Evolutionary conservation across 2,113 vertebrate species (phyloP), one percentile per base, ranked within the genome.

Genomic region (Pluvianellus socialis): DNA sequence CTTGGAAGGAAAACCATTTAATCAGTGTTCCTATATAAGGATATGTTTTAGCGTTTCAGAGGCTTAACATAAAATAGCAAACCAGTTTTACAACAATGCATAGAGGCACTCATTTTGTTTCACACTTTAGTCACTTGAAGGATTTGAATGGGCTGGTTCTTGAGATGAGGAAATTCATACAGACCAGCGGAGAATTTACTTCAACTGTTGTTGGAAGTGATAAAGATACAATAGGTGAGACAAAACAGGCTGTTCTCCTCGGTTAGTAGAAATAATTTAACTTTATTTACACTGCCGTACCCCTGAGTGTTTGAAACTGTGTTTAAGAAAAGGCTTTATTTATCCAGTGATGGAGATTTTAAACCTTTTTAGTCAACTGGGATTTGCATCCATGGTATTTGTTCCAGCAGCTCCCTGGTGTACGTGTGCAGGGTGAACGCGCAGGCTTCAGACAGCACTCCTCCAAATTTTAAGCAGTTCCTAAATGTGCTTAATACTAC

Each of bases 111-210:
- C 75, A 28, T 91, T 98, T 96, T 80, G 90, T 92, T 94, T 93
- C 88, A 79, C 95, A 95, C 96, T 97, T 97, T 66, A 95, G 67
- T 83, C 67, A 40, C 77, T 97, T 84, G 87, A 79, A 96, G 93
- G 85, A 18, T 93, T 93, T 79, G 90, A 92, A 92, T 68, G 83
- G 88, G 82, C 68, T 84, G 86, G 74, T 90, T 92, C 94, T 82
- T 85, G 7, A 14, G 83, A 50, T 88, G 86, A 94, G 96, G 94
- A 86, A 73, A 87, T 30, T 72, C 82, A 92, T 38, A 58, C 10
- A 94, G 97, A 93, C 74, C 86, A 40, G 53, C 38, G 0, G 79
- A 91, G 62, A 89, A 90, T 91, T 95, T 76, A 79, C 86, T 84
- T 79, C 35, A 84, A 72, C 92, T 87, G 75, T 71, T 88, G 71